Evolutionary conservation across 2,113 vertebrate genomes (phyloP).

Genomic region (Brevimyrus niger): DNA sequence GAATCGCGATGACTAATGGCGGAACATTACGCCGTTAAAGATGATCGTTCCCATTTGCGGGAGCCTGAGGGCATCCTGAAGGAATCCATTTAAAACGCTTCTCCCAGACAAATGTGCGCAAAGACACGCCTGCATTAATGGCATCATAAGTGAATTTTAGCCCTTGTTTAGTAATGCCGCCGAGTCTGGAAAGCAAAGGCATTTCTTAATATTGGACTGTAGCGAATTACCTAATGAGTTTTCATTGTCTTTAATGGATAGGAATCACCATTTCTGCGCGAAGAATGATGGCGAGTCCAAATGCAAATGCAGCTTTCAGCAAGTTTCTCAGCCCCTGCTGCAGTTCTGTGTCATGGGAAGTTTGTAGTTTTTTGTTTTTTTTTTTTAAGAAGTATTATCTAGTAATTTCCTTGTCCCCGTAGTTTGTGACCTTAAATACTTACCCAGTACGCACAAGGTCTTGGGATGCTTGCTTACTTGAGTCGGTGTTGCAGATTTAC

Average conservation of each 20-base stretch:
- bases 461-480: background rate
- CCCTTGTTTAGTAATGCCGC: conserved; percentile 10
- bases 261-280: background rate
- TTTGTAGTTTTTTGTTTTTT: background rate
- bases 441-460: background rate
- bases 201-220: conserved; percentile 9
- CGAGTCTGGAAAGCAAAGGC: background rate
- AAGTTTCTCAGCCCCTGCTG: background rate
- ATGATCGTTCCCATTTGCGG: conserved; percentile 9
- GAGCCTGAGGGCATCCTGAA: conserved; percentile 4
- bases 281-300: background rate
- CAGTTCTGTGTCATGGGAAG: background rate
- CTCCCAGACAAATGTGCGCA: conserved; percentile 4
- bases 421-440: background rate
- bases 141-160: conserved; percentile 17
- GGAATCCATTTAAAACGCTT: conserved; percentile 20
- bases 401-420: background rate
- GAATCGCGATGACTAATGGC: background rate
- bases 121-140: conserved; percentile 20
- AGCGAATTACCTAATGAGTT: conserved; percentile 1
- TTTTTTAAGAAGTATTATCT: background rate
- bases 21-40: conserved; percentile 13
- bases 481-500: background rate
- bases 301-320: background rate
- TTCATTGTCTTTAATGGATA: conserved; percentile 1